Conservation (phyloP, 2,888 invertebrate genomes). For the Chalcosyrphus nemorum region DNA sequence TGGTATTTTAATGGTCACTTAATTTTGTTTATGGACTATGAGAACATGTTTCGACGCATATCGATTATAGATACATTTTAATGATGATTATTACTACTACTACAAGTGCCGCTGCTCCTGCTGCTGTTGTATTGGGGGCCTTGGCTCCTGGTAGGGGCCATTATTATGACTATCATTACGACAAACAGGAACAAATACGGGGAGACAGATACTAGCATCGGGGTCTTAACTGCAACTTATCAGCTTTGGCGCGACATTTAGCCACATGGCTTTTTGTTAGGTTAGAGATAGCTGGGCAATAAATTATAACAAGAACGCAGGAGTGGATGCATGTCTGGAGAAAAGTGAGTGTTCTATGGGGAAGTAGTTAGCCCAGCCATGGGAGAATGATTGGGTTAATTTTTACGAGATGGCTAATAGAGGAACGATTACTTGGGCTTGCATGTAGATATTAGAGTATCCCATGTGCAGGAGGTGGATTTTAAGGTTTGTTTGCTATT, state of each 20-base stretch:
- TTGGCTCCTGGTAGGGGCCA: slow-evolving; percentile 49
- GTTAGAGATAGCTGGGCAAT: slow-evolving; percentile 11
- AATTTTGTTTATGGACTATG: slow-evolving; percentile 82
- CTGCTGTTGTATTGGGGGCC: slow-evolving; percentile 68
- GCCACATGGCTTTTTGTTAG: slow-evolving; percentile 19
- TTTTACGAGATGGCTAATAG: not conserved
- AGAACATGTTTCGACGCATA: slow-evolving; percentile 77
- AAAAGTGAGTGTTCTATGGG: not conserved
- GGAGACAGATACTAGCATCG: slow-evolving; percentile 45
- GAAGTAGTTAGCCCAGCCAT: not conserved
- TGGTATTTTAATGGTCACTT: slow-evolving; percentile 83
- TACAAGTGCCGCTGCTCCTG: slow-evolving; percentile 68
- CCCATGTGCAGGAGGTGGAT: too few species aligned
- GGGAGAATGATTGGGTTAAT: not conserved
- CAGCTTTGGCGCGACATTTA: slow-evolving; percentile 36
- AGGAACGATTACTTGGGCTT: too few species aligned
- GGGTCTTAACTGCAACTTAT: slow-evolving; percentile 51
- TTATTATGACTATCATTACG: slow-evolving; percentile 50
- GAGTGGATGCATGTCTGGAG: not conserved
- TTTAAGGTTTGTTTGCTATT: too few species aligned
- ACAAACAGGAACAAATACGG: slow-evolving; percentile 58
- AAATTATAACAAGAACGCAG: slow-evolving; percentile 22
- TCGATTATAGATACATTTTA: slow-evolving; percentile 78
- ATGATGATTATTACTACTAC: slow-evolving; percentile 75
- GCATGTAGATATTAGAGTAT: too few species aligned